Percentiles rank a stretch among this genome's conserved stretches.
Conservation (phyloP, 1,140 invertebrate genomes). For the Mizuhopecten yessoensis region DNA sequence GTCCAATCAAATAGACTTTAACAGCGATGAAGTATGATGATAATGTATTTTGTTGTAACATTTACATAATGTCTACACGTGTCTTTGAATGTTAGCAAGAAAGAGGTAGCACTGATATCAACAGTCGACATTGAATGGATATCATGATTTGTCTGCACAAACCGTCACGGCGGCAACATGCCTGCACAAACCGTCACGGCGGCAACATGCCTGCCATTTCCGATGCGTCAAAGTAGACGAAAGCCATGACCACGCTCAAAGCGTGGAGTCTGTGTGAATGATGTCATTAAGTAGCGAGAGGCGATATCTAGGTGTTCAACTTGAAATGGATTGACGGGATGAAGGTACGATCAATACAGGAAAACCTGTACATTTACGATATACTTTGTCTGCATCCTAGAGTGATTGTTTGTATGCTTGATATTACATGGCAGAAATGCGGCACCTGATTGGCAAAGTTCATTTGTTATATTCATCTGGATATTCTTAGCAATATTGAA, state of each 20-base stretch:
- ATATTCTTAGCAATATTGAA: background rate
- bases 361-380: background rate
- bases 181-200: slow-evolving; percentile 9
- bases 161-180: slow-evolving; percentile 14
- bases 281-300: background rate
- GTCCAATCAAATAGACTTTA: too few relatives aligned
- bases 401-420: background rate
- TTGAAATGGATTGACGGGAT: slow-evolving; percentile 20
- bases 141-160: background rate
- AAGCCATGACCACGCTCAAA: slow-evolving; percentile 8
- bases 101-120: background rate
- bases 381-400: background rate
- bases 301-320: slow-evolving; percentile 37
- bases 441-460: background rate
- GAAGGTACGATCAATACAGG: background rate
- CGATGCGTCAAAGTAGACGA: slow-evolving; percentile 31
- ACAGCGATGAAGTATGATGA: too few relatives aligned
- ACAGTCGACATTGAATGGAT: background rate
- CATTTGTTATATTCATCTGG: background rate
- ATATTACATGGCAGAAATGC: background rate
- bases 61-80: background rate
- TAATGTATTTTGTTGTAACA: background rate
- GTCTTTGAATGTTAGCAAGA: background rate
- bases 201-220: slow-evolving; percentile 12
- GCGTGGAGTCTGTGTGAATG: background rate